Conservation (phyloP, 2,113 vertebrate species). For the Pitta sordida region DNA sequence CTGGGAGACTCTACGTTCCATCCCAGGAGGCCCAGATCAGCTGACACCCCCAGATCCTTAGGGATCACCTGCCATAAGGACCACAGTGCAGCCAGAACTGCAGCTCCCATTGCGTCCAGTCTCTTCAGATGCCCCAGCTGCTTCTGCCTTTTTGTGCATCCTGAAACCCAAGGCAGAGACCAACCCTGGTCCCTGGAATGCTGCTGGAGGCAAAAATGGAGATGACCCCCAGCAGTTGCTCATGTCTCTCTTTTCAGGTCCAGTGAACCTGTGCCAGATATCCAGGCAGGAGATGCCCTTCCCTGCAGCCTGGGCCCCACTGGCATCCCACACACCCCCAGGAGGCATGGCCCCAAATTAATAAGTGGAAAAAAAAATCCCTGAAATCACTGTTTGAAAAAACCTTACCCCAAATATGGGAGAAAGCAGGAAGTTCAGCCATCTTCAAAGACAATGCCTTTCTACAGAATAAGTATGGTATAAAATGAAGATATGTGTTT, state of each 20-base stretch:
- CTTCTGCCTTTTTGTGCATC: neutral
- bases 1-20: rapidly evolving
- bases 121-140: neutral
- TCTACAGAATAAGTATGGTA: neutral
- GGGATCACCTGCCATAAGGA: neutral
- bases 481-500: neutral
- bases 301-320: neutral
- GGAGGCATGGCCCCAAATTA: neutral
- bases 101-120: neutral
- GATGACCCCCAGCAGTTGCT: neutral
- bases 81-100: neutral
- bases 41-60: neutral
- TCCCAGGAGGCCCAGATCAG: rapidly evolving
- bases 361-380: neutral
- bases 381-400: neutral
- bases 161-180: neutral
- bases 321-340: neutral
- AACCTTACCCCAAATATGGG: rapidly evolving
- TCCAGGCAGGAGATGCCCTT: neutral
- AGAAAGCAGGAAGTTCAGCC: neutral
- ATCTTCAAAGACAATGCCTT: neutral
- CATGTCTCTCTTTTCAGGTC: neutral
- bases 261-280: neutral
- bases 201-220: neutral
- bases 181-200: neutral